Percentiles rank a stretch among this genome's conserved stretches.
phyloP scores from a whole-genome alignment of 2,888 invertebrate species.

The Apodemia zela region DNA sequence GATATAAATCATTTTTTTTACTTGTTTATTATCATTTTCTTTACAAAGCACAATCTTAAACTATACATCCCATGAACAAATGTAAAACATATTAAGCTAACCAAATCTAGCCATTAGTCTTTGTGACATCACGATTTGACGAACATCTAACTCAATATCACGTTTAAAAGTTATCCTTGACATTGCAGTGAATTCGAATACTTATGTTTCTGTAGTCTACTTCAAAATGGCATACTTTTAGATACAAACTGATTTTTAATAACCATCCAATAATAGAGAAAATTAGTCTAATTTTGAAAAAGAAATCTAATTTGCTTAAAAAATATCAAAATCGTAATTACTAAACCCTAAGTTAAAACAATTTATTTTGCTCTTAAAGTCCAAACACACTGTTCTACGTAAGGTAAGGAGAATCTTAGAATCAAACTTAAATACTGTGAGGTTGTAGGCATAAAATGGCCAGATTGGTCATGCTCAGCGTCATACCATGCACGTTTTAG shows the following conservation, averaged over 20 bases:
- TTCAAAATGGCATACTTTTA: background rate
- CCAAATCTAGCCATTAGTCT: slow-evolving; percentile 19
- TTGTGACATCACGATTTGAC: slow-evolving; percentile 22
- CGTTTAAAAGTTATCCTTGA: background rate
- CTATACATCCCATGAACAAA: background rate
- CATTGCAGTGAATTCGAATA: background rate
- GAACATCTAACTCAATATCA: slow-evolving; percentile 10
- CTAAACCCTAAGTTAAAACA: too few species aligned
- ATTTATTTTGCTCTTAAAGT: too few species aligned
- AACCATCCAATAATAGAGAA: background rate
- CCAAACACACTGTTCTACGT: too few species aligned
- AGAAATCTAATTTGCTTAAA: too few species aligned
- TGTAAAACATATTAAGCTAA: background rate
- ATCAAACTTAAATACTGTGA: too few species aligned
- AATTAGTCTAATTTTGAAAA: background rate
- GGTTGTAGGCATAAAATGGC: too few species aligned
- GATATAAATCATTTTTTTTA: too few species aligned
- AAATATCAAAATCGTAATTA: too few species aligned
- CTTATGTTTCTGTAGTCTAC: background rate
- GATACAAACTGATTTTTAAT: slow-evolving; percentile 10
- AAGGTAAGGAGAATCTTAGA: too few species aligned
- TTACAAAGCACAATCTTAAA: background rate
- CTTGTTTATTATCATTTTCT: too few species aligned
- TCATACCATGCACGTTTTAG: too few species aligned
- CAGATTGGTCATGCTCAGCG: too few species aligned